Conservation (phyloP, 1,140 invertebrate genomes). For the Hermatobates lingyangjiaoensis region DNA sequence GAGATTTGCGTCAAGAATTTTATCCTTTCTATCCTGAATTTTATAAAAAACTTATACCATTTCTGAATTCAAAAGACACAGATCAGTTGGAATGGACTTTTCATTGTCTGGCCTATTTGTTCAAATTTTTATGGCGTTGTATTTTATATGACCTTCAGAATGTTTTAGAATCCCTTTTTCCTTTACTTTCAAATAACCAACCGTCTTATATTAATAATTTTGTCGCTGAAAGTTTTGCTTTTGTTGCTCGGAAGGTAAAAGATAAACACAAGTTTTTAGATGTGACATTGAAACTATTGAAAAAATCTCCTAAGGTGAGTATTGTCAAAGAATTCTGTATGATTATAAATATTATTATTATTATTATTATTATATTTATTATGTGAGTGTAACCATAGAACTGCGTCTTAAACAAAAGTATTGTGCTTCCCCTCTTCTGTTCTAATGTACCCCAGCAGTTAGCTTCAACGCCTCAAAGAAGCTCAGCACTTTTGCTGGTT, state of each 20-base stretch:
- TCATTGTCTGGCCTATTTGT: conserved; percentile 65
- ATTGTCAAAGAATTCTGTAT: too few relatives aligned
- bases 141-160: conserved; percentile 57
- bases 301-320: conserved; percentile 43
- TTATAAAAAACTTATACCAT: conserved; percentile 42
- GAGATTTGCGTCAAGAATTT: conserved; percentile 72
- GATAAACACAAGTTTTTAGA: conserved; percentile 56
- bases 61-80: conserved; percentile 55
- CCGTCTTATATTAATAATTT: conserved; percentile 74
- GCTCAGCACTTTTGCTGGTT: too few relatives aligned
- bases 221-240: conserved; percentile 86
- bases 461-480: too few relatives aligned
- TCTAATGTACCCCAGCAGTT: too few relatives aligned
- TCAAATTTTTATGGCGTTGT: conserved; percentile 68
- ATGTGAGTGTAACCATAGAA: too few relatives aligned
- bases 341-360: too few relatives aligned
- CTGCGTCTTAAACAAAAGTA: too few relatives aligned
- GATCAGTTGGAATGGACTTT: conserved; percentile 70
- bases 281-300: conserved; percentile 43
- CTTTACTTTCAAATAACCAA: conserved; percentile 45
- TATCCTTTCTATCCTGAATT: conserved; percentile 59
- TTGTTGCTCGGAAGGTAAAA: conserved; percentile 70
- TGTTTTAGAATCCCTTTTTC: conserved; percentile 52
- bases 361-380: too few relatives aligned
- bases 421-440: too few relatives aligned